These are phyloP conservation scores for Periphyllus acericola DNA, from an alignment of 2,888 invertebrate genomes.

Conservation along the genomic window DNA sequence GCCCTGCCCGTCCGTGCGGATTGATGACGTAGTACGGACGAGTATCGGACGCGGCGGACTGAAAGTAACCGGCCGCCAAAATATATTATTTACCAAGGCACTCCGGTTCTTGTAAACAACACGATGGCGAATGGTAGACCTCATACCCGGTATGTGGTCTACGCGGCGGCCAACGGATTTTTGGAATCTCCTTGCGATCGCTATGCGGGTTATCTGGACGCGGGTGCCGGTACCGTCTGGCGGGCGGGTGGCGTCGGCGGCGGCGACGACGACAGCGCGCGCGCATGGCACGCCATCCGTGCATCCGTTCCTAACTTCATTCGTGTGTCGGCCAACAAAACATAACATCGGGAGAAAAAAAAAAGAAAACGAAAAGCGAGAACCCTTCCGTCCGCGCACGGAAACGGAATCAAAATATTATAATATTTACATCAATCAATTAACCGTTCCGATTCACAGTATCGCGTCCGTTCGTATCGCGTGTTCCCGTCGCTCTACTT, in stretches of 20 bases:
- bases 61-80: no score
- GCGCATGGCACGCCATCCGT: not conserved
- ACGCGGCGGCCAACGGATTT: not conserved
- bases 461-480: not conserved
- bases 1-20: no score
- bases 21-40: no score
- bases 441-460: not conserved
- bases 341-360: not conserved
- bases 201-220: not conserved
- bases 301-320: conserved; percentile 38
- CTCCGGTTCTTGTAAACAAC: no score
- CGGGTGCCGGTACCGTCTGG: not conserved
- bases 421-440: no score
- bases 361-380: not conserved
- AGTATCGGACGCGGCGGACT: no score
- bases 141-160: no score
- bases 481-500: not conserved
- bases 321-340: not conserved
- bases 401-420: no score
- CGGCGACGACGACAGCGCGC: not conserved
- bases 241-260: not conserved
- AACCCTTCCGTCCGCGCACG: no score
- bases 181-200: conserved; percentile 21
- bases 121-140: no score
- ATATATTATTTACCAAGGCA: no score